Base-by-base conservation (phyloP, 1,140 invertebrate genomes). In the Lerema accius region DNA sequence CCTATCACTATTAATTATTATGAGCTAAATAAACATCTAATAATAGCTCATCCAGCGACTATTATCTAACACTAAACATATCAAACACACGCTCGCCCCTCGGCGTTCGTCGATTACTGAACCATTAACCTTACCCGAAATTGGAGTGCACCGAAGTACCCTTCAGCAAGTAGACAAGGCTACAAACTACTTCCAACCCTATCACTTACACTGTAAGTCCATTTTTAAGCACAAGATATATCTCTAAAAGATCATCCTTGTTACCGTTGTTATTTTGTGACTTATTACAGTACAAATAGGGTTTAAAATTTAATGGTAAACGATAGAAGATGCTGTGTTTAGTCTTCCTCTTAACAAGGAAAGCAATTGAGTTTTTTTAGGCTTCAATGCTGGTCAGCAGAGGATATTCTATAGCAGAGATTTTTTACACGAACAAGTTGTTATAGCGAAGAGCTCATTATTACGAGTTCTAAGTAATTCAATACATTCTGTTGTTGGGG, bases 111-210 rank as follows among this genome's bases (percentile, higher is more conserved):
- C 82, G 80, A 84, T 84, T 84, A 84, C 74, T 76, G 61, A 79
- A 82, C 80, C 82, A 84, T 84, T 84, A 80, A 83, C 77, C 74
- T 75, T 69, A 71, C 66, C 80, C 66, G 60, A 76, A 80, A 76
- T 77, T 78, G 61, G 70, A 77, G 69, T 68, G 67, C 73, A 63
- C 55, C 35, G 45, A 58, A 80, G 73, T 43, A 49, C 73, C 60
- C 77, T 76, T 49, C 50, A 73, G 15, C 53, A 70, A 75, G 71
- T 59, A 76, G 68, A 78, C 73, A 68, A 45, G 56, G 48, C 13
- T 19, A 14, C 60, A 72, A 56, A 43, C 63, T 23, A 75, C 71
- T 71, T 37, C 46, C 55, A 37, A 73, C 76, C 65, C 51, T 78
- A 80, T 39, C 13, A 19, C 23, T 5, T 4, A 45, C 17, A 4